Conservation (phyloP, 1,140 invertebrate species). For the Microplitis demolitor region DNA sequence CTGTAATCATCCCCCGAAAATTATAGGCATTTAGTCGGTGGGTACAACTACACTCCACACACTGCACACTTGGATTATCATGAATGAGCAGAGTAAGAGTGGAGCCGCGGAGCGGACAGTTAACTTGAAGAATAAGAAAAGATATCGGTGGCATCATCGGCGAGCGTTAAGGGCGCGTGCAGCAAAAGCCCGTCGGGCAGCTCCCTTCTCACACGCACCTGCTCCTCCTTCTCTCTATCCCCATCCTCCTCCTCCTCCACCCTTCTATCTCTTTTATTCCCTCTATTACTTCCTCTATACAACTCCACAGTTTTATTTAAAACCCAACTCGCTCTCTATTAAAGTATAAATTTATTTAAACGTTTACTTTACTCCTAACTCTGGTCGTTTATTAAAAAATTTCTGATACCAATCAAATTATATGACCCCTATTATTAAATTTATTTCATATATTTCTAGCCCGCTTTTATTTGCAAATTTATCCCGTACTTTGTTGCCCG, state of each 20-base stretch:
- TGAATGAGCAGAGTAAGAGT: slow-evolving; percentile 49
- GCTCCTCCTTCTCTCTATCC: slow-evolving; percentile 9
- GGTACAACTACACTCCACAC: too few relatives aligned
- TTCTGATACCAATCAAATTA: too few relatives aligned
- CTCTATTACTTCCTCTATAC: neutral
- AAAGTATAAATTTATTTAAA: too few relatives aligned
- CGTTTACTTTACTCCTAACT: too few relatives aligned
- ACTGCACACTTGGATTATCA: slow-evolving; percentile 26
- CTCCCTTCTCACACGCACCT: slow-evolving; percentile 16
- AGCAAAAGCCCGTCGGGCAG: slow-evolving; percentile 32
- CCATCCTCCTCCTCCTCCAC: slow-evolving; percentile 1
- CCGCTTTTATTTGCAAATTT: too few relatives aligned
- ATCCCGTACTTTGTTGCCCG: too few relatives aligned
- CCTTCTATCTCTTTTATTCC: neutral
- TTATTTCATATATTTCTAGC: too few relatives aligned
- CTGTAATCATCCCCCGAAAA: slow-evolving; percentile 58
- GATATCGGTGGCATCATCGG: slow-evolving; percentile 52
- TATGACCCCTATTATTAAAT: too few relatives aligned
- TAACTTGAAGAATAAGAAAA: slow-evolving; percentile 46
- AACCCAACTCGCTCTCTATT: too few relatives aligned
- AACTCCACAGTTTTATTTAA: too few relatives aligned
- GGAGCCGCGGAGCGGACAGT: too few relatives aligned
- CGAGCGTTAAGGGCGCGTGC: slow-evolving; percentile 53
- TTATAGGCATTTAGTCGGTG: slow-evolving; percentile 58
- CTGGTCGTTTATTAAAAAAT: too few relatives aligned